Base-by-base conservation (phyloP, 2,888 invertebrate genomes). In the Lasius platythorax region DNA sequence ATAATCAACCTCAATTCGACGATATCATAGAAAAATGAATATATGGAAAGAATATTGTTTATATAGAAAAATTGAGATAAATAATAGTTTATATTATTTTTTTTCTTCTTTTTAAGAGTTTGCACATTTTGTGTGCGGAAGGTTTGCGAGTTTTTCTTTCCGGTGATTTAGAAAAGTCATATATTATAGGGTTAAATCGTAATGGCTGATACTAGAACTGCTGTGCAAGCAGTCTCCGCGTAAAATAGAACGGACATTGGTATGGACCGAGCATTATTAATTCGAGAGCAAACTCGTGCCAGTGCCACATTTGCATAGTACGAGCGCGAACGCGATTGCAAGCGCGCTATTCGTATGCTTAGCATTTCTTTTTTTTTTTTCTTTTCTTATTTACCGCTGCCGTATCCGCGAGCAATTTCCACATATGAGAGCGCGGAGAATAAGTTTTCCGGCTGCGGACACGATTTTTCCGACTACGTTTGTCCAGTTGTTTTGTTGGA, bases 251-350 rank as follows among this genome's bases (percentile, higher is more conserved):
- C 58, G 58, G 68, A 58, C 56, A 79, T 15, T 40, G 53, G 28
- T 67, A 78, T 53, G 78, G 56, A 28, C 40, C 67, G 33, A 70
- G 61, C 70, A 61, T 79, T 79, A 79, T 79, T 79, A 79, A 72
- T 79, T 79, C 72, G 72, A 72, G 46, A 79, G 37, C 58, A 61
- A 79, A 61, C 61, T 79, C 72, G 33, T 70, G 79, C 70, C 46
- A 79, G 50, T 18, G 33, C 23, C 28, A 37, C 23, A 79, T 79
- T 79, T 79, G 70, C 79, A 79, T 72, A 61, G 72, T 43, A 79
- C 58, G 58, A 79, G 33, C 30, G n/a, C 43, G 68, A 61, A 61
- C 33, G 61, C 61, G 37, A 70, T 79, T 33, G 70, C 43, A 8
- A 23, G 23, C 61, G 40, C 40, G 5, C 67, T 12, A 43, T 28